These are phyloP conservation scores for Liolophura sinensis DNA, from an alignment of 1,140 invertebrate species.

Conservation along the genomic window DNA sequence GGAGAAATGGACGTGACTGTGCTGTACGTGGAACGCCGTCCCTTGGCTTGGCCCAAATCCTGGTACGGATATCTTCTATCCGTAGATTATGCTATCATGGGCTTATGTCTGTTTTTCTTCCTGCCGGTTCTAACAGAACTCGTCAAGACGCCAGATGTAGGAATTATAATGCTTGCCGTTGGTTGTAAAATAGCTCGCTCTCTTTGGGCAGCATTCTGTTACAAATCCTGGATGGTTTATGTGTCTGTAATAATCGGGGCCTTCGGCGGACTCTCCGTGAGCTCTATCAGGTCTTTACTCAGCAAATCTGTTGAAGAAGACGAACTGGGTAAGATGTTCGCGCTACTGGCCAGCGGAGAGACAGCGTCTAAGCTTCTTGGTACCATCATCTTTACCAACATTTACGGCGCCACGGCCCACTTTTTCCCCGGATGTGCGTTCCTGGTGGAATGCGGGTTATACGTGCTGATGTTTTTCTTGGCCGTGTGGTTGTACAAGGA, in stretches of 20 bases:
- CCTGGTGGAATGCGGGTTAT: constrained; percentile 38
- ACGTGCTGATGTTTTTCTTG: constrained; percentile 30
- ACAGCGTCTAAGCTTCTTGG: constrained; percentile 52
- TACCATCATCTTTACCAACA: constrained; percentile 46
- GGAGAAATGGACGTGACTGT: constrained; percentile 55
- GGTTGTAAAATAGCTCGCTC: constrained; percentile 46
- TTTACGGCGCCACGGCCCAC: constrained; percentile 47
- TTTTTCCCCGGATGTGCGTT: constrained; percentile 47
- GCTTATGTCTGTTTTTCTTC: constrained; percentile 43
- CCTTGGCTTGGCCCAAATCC: constrained; percentile 50
- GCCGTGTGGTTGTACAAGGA: constrained; percentile 31
- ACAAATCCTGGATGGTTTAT: constrained; percentile 53
- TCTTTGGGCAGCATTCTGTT: constrained; percentile 43
- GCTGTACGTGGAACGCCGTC: constrained; percentile 43
- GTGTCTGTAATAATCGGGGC: constrained; percentile 43
- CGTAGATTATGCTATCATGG: constrained; percentile 52
- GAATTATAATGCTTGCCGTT: constrained; percentile 45
- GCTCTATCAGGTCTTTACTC: constrained; percentile 45
- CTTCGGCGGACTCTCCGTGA: constrained; percentile 46
- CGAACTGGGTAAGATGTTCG: constrained; percentile 50
- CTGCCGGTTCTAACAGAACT: constrained; percentile 45
- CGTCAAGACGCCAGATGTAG: constrained; percentile 35
- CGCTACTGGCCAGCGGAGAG: constrained; percentile 46
- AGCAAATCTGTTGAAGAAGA: constrained; percentile 48
- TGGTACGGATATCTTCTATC: constrained; percentile 56